Base-by-base conservation (phyloP, 1,140 invertebrate species). In the Olivierus martensii region DNA sequence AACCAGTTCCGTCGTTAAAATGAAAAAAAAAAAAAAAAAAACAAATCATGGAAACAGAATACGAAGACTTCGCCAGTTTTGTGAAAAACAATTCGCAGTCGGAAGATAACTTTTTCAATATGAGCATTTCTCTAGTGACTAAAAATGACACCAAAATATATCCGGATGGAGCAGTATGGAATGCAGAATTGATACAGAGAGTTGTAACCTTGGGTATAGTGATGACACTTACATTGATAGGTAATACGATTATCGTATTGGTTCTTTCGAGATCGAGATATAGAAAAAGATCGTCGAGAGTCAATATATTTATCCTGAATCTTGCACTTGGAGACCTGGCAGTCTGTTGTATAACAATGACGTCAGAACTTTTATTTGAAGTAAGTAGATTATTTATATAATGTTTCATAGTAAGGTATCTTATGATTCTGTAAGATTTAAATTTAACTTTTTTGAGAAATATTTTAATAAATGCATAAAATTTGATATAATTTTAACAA, bases 301-400 rank as follows among this genome's bases (percentile, higher is more conserved):
- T 73, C 5, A 73, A 73, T 57, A 66, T 72, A 19, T 73, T 71
- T 59, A 72, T 73, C 46, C 63, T 73, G 6, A 69, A 73, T 57
- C 58, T 73, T 49, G 71, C 71, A 9, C 59, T 72, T 21, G 71
- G 70, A 3, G 71, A 73, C 52, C 59, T 73, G 14, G 65, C 67
- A 11, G 69, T 73, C 5, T 70, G 69, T 54, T 62, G 61, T 35
- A 65, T 69, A 19, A 71, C 70, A 10, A 73, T 72, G 70, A 67
- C 68, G 7, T 70, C 69, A 1, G 71, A 73, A 52, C 65, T 73
- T 17, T 51, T 73, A 5, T 69, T 72, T 54, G 70, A 70, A 38
- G 69, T 68, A 55, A 59, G 59, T 50, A 17, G 12, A 37, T 18
- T 47, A 28, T 28, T 9, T 28, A 28, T 6, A 41, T n/a, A 28